Evolutionary conservation across 2,113 vertebrate genomes (phyloP), one percentile per base, ranked within the genome.

Genomic region (Salminus brasiliensis): DNA sequence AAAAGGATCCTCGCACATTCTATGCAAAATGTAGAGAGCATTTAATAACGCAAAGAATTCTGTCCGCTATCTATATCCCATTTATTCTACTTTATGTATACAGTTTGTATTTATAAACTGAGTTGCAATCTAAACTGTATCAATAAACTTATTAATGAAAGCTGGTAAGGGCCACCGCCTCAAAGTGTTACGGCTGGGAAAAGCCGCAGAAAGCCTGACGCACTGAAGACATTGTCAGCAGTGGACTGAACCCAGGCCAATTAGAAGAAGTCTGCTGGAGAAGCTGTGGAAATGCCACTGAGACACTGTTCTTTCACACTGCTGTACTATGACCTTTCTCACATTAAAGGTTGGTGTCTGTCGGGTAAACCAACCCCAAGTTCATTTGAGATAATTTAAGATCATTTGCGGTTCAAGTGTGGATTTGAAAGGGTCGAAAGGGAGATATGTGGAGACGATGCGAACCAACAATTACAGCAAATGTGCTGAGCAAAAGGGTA

Each of bases 21-120:
- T 97, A 97, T 97, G 96, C 96, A 96, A 95, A 94, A 88, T 94
- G 94, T 94, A 91, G 94, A 95, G 79, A 95, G 92, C 94, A 94
- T 95, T 93, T 94, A 94, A 94, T 93, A 93, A 96, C 95, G 93
- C 92, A 93, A 92, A 88, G 87, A 93, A 95, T 91, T 91, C 94
- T 93, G 93, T 91, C 94, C 92, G 93, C 93, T 93, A 83, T 93
- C 92, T 95, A 94, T 97, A 95, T 95, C 93, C 94, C 91, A 93
- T 95, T 94, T 93, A 96, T 95, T 93, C 95, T 92, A 94, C 93
- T 95, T 96, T 95, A 93, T 95, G 94, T 95, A 95, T 92, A 94
- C 94, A 94, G 92, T 96, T 96, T 96, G 96, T 96, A 96, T 96
- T 96, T 95, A 96, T 95, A 92, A 96, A 95, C 93, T 95, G 93